phyloP scores from a whole-genome alignment of 2,888 invertebrate genomes.

The Aplocera efformata region DNA sequence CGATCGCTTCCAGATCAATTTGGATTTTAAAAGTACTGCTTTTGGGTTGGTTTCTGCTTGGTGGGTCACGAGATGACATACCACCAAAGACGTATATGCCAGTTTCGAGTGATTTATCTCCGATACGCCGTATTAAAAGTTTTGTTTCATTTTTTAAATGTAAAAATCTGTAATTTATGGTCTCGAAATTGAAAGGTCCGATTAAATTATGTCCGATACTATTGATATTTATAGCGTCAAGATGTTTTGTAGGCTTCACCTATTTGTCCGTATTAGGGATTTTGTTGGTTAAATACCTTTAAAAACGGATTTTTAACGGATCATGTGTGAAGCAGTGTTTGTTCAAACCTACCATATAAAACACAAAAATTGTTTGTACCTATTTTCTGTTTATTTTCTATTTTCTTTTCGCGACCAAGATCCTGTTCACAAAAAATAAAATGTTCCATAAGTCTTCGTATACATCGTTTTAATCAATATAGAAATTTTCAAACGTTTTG shows the following conservation, averaged over 20 bases:
- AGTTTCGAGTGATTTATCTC: conserved; percentile 75
- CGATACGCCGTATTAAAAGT: conserved; percentile 77
- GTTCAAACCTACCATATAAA: too few species aligned
- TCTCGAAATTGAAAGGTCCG: conserved; percentile 75
- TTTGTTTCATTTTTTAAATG: conserved; percentile 74
- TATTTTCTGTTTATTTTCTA: too few species aligned
- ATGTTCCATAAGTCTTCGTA: too few species aligned
- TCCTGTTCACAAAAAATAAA: too few species aligned
- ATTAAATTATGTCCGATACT: conserved; percentile 76
- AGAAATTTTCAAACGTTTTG: too few species aligned
- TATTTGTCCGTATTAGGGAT: conserved; percentile 52
- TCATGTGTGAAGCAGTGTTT: conserved; percentile 28
- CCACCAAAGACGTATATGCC: conserved; percentile 76
- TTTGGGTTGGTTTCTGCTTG: conserved; percentile 29
- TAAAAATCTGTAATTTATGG: conserved; percentile 79
- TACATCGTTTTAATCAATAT: too few species aligned
- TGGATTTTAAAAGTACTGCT: neutral
- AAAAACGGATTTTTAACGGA: conserved; percentile 31
- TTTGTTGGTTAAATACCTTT: conserved; percentile 17
- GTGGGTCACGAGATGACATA: conserved; percentile 42
- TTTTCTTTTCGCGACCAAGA: too few species aligned
- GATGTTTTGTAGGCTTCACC: conserved; percentile 54
- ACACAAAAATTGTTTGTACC: too few species aligned
- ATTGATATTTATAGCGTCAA: conserved; percentile 65
- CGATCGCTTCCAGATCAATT: neutral